phyloP scores from a whole-genome alignment of 2,888 invertebrate species.

The Plebejus melissa region DNA sequence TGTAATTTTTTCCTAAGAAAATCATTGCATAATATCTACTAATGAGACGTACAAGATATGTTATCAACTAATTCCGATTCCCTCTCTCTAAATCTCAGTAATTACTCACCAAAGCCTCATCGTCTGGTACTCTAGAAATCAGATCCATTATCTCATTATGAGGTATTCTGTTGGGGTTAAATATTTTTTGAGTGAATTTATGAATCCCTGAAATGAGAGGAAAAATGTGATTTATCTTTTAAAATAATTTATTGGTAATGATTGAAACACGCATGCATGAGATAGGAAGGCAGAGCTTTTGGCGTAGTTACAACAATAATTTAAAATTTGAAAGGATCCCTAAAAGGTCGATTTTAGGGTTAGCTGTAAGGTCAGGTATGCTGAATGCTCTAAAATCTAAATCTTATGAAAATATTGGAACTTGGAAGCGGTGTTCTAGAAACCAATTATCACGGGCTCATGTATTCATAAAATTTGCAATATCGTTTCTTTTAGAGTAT shows the following conservation, averaged over 20 bases:
- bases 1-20: neutral
- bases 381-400: no score
- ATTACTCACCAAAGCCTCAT: conserved; percentile 89
- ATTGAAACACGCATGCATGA: neutral
- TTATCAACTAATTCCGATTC: no score
- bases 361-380: no score
- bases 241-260: neutral
- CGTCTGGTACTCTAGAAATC: conserved; percentile 95
- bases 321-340: neutral
- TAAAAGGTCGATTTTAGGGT: no score
- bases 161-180: conserved; percentile 93
- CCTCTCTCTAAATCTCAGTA: neutral
- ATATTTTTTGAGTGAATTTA: conserved; percentile 94
- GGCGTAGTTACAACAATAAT: neutral
- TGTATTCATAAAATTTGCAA: no score
- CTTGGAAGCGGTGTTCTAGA: no score
- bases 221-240: neutral
- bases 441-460: no score
- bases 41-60: conserved; percentile 37
- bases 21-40: no score
- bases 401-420: no score
- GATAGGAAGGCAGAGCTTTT: neutral
- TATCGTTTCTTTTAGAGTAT: no score
- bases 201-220: conserved; percentile 77
- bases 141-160: conserved; percentile 97